Evolutionary conservation across 2,888 invertebrate genomes (phyloP), one percentile per base, ranked within the genome.

Genomic region (Papilio gigon): DNA sequence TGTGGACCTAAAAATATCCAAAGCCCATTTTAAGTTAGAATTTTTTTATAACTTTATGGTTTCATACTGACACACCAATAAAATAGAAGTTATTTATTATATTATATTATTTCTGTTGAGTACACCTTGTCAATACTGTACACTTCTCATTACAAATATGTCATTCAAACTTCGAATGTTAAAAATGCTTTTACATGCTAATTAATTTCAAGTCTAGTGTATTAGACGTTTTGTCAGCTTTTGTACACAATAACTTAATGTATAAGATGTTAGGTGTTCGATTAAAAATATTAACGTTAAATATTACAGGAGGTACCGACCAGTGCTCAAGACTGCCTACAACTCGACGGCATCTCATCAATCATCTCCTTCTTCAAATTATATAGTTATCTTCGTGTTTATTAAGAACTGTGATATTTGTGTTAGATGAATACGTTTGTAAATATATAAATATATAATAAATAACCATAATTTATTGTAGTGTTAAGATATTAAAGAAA

Each of bases 391-490:
- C 20, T 37, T 62, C 53, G 27, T 74, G 77, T 80, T 74, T 76
- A 78, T 77, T 79, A 77, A 69, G 76, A 84, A 79, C 87, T 87
- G 87, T 87, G 87, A 87, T 87, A 87, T 80, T 85, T 85, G 78
- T 78, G 77, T 82, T 84, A 81, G 77, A 81, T 74, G 59, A 71
- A 67, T 72, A 74, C 70, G 73, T 72, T 72, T 84, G 84, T 84
- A 83, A 84, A 88, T 86, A 86, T 87, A 70, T 74, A 73, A 77
- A 73, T 27, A 30, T 37, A 37, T 20, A 53, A 61, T 47, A 47
- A 35, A 56, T 56, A 67, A 62, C 22, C 40, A 44, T 86, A 86
- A 86, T 79, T 86, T 88, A 87, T 86, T 86, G 73, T 79, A 79
- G 74, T 80, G 82, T 80, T 82, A 75, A 78, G 73, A 82, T 82